These are phyloP conservation scores for Terrapene triunguis DNA, from an alignment of 2,113 vertebrate species.

Conservation along the genomic window DNA sequence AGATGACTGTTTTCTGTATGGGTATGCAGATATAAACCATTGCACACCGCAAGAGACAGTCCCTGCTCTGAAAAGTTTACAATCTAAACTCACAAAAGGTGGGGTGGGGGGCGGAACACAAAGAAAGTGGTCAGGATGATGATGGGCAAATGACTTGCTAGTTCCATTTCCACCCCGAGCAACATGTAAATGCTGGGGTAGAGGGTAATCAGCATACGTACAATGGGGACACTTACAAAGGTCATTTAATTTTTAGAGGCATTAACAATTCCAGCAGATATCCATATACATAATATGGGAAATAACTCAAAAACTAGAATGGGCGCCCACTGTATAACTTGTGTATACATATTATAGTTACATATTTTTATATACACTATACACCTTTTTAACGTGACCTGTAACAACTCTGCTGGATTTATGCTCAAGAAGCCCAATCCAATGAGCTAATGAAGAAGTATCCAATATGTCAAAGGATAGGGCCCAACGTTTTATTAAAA, in stretches of 20 bases:
- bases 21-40: background rate
- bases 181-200: fast-evolving
- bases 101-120: background rate
- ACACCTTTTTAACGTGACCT: background rate
- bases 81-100: background rate
- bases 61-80: background rate
- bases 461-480: background rate
- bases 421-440: background rate
- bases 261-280: conserved; percentile 34
- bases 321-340: background rate
- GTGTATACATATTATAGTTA: background rate
- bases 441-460: background rate
- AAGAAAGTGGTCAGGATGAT: background rate
- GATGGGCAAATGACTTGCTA: background rate
- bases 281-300: conserved; percentile 44
- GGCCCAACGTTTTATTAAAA: background rate
- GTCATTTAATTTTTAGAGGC: conserved; percentile 50
- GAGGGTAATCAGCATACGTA: conserved; percentile 37
- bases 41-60: background rate
- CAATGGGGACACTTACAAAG: conserved; percentile 33
- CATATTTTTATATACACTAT: background rate
- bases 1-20: background rate
- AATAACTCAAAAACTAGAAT: background rate
- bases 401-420: background rate
- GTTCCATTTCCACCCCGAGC: conserved; percentile 45